Percentiles rank a stretch among this genome's conserved stretches.
These are phyloP conservation scores for Lapara coniferarum DNA, from an alignment of 2,888 invertebrate genomes.

Conservation along the genomic window DNA sequence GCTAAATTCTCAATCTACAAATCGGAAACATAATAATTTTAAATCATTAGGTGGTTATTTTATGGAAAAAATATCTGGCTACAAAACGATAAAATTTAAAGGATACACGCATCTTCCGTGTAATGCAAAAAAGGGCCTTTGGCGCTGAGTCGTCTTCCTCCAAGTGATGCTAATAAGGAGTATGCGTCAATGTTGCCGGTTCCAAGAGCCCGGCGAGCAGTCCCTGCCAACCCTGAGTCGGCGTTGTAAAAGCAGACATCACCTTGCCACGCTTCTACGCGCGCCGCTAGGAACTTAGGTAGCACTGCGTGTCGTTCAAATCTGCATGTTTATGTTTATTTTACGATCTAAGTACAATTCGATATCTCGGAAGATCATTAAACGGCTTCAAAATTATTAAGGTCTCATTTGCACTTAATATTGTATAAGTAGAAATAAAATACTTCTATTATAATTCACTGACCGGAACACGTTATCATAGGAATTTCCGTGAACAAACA, in stretches of 20 bases:
- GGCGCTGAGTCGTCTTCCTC: slow-evolving; percentile 90
- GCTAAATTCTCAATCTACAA: background rate
- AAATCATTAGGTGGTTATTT: no score
- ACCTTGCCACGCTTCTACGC: slow-evolving; percentile 94
- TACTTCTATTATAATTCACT: background rate
- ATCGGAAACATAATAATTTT: background rate
- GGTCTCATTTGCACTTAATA: no score
- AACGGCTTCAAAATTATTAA: background rate
- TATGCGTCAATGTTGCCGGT: slow-evolving; percentile 91
- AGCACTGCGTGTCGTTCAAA: slow-evolving; percentile 97
- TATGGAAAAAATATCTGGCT: no score
- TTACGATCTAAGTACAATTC: slow-evolving; percentile 9
- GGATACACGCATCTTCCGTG: slow-evolving; percentile 98
- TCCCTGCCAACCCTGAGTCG: slow-evolving; percentile 93
- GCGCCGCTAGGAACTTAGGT: slow-evolving; percentile 94
- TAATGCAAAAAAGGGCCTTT: slow-evolving; percentile 91
- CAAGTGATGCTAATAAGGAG: slow-evolving; percentile 94
- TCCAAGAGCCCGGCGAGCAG: slow-evolving; percentile 92
- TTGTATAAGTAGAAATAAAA: no score
- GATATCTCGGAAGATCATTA: background rate
- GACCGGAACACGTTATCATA: slow-evolving; percentile 96
- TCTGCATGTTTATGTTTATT: slow-evolving; percentile 64
- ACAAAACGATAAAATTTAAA: slow-evolving; percentile 52
- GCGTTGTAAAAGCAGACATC: slow-evolving; percentile 96
- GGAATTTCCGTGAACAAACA: slow-evolving; percentile 97